Percentiles rank a stretch among this genome's conserved stretches.
Conservation (phyloP, 2,113 vertebrate genomes). For the Columbina picui region DNA sequence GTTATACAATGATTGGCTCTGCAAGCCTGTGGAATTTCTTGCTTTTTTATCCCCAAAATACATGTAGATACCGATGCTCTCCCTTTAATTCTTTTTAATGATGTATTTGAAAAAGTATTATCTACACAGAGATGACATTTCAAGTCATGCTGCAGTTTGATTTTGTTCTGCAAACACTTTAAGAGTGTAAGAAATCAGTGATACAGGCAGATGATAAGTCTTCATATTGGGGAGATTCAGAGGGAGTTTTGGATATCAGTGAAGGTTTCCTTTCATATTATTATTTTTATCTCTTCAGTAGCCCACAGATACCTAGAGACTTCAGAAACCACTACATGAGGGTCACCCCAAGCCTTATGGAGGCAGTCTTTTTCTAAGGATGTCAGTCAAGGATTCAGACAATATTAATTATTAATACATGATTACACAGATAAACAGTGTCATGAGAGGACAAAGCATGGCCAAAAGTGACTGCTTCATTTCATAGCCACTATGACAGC, state of each 20-base stretch:
- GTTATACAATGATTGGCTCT: conserved; percentile 15
- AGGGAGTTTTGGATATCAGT: not conserved
- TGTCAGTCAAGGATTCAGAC: not conserved
- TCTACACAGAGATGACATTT: not conserved
- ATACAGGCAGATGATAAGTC: not conserved
- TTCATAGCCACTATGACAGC: not conserved
- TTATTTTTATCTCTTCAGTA: not conserved
- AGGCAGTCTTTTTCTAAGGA: not conserved
- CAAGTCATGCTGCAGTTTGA: not conserved
- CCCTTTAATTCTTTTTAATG: not conserved
- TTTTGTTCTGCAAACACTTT: not conserved
- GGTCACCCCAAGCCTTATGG: not conserved
- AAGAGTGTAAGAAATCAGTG: not conserved
- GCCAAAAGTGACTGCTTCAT: not conserved
- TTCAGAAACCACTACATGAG: not conserved
- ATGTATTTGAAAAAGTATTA: not conserved
- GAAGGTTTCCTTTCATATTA: not conserved
- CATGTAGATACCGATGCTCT: not conserved
- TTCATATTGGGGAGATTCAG: not conserved
- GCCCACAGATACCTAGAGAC: not conserved
- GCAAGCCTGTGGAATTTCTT: not conserved
- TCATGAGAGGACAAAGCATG: not conserved
- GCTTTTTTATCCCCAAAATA: not conserved
- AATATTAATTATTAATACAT: not conserved
- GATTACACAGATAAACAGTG: not conserved